Conservation (phyloP, 2,797 vertebrate species). For the Syngnathus acus region DNA sequence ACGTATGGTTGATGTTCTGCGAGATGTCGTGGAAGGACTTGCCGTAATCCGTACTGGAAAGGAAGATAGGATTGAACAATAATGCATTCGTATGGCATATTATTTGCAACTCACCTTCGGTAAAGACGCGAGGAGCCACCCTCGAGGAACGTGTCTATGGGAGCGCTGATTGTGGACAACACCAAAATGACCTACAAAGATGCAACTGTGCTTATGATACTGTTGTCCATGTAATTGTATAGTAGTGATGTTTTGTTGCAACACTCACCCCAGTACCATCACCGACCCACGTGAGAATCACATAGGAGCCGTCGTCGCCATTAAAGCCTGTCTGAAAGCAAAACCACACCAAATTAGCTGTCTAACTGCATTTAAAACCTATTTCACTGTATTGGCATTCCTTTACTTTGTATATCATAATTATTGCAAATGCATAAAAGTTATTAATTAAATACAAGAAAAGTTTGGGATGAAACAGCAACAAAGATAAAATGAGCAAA, state of each 20-base stretch:
- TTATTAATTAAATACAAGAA: too few relatives aligned
- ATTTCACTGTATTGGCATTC: not conserved
- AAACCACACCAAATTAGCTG: not conserved
- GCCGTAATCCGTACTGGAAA: constrained; percentile 71
- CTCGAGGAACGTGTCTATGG: constrained; percentile 53
- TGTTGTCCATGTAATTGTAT: not conserved
- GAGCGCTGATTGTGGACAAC: constrained; percentile 68
- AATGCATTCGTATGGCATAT: not conserved
- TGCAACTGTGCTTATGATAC: not conserved
- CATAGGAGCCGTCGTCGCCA: constrained; percentile 73
- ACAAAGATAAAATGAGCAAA: too few relatives aligned
- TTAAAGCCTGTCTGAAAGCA: constrained; percentile 70
- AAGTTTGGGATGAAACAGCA: too few relatives aligned
- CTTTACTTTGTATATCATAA: not conserved
- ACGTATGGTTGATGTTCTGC: constrained; percentile 68
- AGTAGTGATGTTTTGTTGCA: not conserved
- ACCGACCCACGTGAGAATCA: constrained; percentile 77
- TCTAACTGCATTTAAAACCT: not conserved
- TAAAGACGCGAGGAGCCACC: constrained; percentile 73
- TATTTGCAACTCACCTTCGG: constrained; percentile 57
- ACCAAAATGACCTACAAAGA: constrained; percentile 70
- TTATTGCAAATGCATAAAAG: not conserved
- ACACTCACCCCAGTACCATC: constrained; percentile 75
- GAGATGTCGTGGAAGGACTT: constrained; percentile 76
- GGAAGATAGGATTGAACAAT: not conserved